Conservation (phyloP, 2,113 vertebrate genomes). For the Apodemus speciosus region DNA sequence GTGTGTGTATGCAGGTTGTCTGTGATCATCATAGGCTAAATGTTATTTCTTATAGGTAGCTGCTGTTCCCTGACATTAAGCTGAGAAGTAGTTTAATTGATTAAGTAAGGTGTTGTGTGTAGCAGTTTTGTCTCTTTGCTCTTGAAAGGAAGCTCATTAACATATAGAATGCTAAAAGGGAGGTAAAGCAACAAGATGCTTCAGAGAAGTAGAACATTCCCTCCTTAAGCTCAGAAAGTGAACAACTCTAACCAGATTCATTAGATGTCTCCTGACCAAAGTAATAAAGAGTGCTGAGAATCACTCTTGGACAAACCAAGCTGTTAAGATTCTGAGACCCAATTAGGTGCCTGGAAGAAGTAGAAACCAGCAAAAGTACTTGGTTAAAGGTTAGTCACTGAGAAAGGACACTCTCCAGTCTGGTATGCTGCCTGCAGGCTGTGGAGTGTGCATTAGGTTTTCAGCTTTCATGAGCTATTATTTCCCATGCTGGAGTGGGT, state of each 20-base stretch:
- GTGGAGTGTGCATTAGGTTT: neutral
- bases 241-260: neutral
- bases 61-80: neutral
- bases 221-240: neutral
- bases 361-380: neutral
- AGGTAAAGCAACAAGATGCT: neutral
- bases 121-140: neutral
- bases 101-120: neutral
- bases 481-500: neutral
- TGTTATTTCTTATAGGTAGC: neutral
- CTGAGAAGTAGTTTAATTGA: conserved; percentile 14
- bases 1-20: neutral
- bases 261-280: neutral
- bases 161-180: neutral
- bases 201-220: neutral
- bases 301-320: neutral
- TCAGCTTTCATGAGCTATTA: neutral
- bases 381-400: neutral
- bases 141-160: neutral
- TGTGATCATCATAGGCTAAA: neutral
- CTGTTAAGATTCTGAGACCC: neutral
- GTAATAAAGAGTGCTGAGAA: neutral
- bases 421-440: neutral
- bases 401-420: neutral
- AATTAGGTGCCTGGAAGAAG: neutral